Base-by-base conservation (phyloP, 1,140 invertebrate genomes). In the Triops cancriformis region DNA sequence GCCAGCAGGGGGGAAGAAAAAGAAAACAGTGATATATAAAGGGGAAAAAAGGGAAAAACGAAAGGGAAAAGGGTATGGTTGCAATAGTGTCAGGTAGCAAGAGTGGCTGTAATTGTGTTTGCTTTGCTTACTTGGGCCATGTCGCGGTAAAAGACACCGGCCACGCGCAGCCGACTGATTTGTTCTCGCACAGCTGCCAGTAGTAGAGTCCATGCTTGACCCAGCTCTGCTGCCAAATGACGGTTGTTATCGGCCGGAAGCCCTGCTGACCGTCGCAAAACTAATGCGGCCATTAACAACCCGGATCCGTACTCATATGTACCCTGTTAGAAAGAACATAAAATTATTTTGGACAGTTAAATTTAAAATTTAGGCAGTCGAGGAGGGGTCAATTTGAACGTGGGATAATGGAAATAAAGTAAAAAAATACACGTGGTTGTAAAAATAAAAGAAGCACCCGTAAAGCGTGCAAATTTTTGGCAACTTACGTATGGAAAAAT, bases 301-400 rank as follows among this genome's bases (percentile, higher is more conserved):
- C 93, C 91, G 81, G 89, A 90, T 5, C 92, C 92, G 81, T 93
- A 94, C 75, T 93, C 90, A 82, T 91, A 93, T 2, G 92, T 93
- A 41, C 90, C 90, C 92, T 93, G 81, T 18, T 42, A 0, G 23
- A 72, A 82, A 78, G 76, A 78, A 14, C 23, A 26, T 3, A 28
- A 43, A 10, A 28, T 12, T 64, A 77, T 72, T 26, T 42, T 43
- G 72, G 51, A 10, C 80, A 76, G 75, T 26, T 79, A 76, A 76
- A 43, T 26, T 72, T 37, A 7, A 4, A 37, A 37, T 37, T 37
- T 7, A 37, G 31, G 7, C 2, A 37, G 31, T 4, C 31, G 31
- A 37, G 31, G 7, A 37, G 31, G 7, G 31, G 31, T 37, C 31
- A 37, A 37, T 4, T 37, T 37, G 31, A 37, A 37, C 2, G n/a